Conservation (phyloP, 2,797 vertebrate species). For the Enteromius radiatus region DNA sequence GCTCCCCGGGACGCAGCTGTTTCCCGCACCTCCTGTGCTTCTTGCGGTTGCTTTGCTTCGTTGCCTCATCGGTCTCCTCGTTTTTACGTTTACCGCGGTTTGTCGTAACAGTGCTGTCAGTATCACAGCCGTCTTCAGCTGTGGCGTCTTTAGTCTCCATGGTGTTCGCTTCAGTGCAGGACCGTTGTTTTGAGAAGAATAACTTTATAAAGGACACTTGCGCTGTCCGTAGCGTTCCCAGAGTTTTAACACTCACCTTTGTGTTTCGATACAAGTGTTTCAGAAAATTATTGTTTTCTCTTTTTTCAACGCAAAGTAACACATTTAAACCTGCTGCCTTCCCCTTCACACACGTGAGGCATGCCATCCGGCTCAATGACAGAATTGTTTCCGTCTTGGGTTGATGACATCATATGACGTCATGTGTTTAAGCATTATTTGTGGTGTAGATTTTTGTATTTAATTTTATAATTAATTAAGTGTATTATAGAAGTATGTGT, state of each 20-base stretch:
- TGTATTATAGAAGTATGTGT: background rate
- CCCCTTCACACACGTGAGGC: background rate
- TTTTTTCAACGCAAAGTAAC: background rate
- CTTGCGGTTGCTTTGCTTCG: slow-evolving; percentile 62
- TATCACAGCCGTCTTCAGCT: background rate
- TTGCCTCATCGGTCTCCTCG: slow-evolving; percentile 58
- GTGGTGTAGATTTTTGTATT: background rate
- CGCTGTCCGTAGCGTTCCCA: background rate
- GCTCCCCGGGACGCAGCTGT: slow-evolving; percentile 74
- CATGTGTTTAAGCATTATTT: background rate
- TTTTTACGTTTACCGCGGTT: slow-evolving; percentile 67
- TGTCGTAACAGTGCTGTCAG: slow-evolving; percentile 10
- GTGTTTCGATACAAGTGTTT: background rate
- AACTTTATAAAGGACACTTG: background rate
- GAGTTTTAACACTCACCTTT: background rate
- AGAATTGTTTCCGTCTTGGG: slow-evolving; percentile 14
- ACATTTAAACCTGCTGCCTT: background rate
- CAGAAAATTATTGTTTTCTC: background rate
- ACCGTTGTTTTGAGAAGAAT: background rate
- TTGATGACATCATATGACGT: slow-evolving; percentile 47
- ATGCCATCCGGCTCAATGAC: slow-evolving; percentile 20
- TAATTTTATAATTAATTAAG: background rate
- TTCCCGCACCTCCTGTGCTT: slow-evolving; percentile 74
- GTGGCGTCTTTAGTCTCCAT: slow-evolving; percentile 26
- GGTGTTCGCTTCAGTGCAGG: background rate